phyloP scores from a whole-genome alignment of 1,140 invertebrate genomes.

The Globodera ellingtonae region DNA sequence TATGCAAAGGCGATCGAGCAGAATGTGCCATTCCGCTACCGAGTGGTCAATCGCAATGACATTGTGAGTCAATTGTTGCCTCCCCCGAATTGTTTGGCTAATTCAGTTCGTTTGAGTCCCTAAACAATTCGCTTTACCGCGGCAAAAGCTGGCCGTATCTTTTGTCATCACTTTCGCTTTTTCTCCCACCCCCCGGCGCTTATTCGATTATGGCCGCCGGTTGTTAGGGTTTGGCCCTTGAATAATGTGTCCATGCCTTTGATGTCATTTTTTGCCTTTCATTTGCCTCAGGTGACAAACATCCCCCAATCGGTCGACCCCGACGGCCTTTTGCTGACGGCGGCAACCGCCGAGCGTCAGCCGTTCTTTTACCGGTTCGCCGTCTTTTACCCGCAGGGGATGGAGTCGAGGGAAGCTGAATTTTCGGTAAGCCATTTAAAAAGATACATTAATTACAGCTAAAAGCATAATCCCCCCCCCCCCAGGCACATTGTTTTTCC shows the following conservation, averaged over 20 bases:
- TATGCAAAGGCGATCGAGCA: constrained; percentile 62
- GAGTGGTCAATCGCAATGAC: constrained; percentile 62
- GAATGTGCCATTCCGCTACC: constrained; percentile 57
- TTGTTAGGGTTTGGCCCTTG: no score
- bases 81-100: background rate
- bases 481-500: background rate
- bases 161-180: background rate
- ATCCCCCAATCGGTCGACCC: constrained; percentile 62
- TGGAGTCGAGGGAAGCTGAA: constrained; percentile 49
- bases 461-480: no score
- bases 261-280: background rate
- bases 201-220: background rate
- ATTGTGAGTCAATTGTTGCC: constrained; percentile 47
- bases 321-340: constrained; percentile 56
- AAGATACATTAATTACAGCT: constrained; percentile 8
- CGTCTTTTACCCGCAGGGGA: constrained; percentile 59
- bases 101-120: background rate
- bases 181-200: background rate
- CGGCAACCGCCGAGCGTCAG: constrained; percentile 58
- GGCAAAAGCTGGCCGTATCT: no score
- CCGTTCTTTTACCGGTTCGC: constrained; percentile 62
- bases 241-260: background rate
- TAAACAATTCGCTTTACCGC: no score
- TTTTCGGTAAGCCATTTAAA: constrained; percentile 37
- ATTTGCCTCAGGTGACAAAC: constrained; percentile 56